Base-by-base conservation (phyloP, 2,113 vertebrate genomes). In the Orientallactaga bullata region DNA sequence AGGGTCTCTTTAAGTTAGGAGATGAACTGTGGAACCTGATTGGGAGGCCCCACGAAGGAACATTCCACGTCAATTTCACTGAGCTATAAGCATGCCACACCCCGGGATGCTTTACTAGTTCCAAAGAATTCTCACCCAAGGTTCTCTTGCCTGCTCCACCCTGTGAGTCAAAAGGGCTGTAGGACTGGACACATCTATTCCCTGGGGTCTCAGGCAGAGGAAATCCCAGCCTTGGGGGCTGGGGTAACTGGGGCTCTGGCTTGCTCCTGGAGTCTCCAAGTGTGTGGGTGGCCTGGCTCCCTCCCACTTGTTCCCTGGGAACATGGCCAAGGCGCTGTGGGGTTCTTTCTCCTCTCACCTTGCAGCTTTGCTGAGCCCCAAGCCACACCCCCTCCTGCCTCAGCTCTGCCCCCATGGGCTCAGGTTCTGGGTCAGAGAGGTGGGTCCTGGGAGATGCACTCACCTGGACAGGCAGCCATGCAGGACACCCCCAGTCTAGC, bases 391-490 rank as follows among this genome's bases (percentile, higher is more conserved):
- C 47, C 32, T 39, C n/a, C 30, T 20, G 42, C 26, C 78, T 10
- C 17, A 63, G 30, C 81, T 51, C 39, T 47, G 81, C 11, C 11
- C 28, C 81, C 47, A 3, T n/a, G 39, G 17, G 39, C 63, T 32
- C 39, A 47, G n/a, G 61, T 60, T 78, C 58, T 89, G 61, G 23
- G 39, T 93, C 72, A 23, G 39, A 4, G 85, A 86, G 17, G 72
- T 6, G 65, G 16, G 9, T 82, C 81, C 58, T 0, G 1, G 20
- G 42, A 55, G 28, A 10, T 63, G 88, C n/a, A 80, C 97, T 97
- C 74, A 97, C 97, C 96, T 77, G 63, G 0, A 5, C 96, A 97
- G 7, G 77, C 92, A 0, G 10, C 74, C 92, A 61, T 65, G 86
- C 95, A 97, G 72, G 97, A 78, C 88, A 76, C 35, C 81, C 3